phyloP scores from a whole-genome alignment of 2,797 vertebrate genomes.

The Haliaeetus albicilla region DNA sequence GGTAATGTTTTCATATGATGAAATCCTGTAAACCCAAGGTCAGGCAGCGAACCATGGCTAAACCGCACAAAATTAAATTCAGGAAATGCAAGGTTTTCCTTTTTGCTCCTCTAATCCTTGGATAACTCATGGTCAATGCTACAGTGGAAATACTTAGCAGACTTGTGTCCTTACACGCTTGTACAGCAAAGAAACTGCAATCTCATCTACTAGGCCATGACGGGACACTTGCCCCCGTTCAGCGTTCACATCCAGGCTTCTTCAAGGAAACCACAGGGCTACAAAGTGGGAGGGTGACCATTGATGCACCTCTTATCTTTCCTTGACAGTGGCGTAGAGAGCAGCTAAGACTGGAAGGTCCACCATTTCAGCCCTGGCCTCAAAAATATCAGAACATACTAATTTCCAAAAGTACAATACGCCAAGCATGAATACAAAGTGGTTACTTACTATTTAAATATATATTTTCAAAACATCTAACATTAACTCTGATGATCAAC shows the following conservation, averaged over 20 bases:
- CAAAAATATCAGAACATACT: background rate
- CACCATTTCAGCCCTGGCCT: background rate
- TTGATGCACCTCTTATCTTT: background rate
- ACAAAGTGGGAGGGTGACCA: background rate
- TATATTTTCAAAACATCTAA: background rate
- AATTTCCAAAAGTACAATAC: background rate
- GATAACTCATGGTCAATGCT: background rate
- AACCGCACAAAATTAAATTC: conserved; percentile 11
- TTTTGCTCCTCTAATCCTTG: conserved; percentile 1
- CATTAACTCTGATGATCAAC: background rate
- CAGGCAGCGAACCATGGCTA: background rate
- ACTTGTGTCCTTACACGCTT: background rate
- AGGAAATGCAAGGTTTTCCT: background rate
- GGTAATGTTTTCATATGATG: background rate
- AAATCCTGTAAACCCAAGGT: conserved; percentile 42
- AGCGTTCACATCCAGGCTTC: background rate
- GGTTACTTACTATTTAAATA: background rate
- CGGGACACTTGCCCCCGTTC: background rate
- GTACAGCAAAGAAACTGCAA: background rate
- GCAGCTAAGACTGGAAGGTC: background rate
- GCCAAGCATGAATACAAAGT: background rate
- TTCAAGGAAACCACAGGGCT: background rate
- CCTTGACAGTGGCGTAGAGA: background rate
- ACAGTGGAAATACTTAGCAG: background rate
- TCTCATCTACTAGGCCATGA: background rate